phyloP scores from a whole-genome alignment of 2,797 vertebrate species.

The Limosa lapponica region DNA sequence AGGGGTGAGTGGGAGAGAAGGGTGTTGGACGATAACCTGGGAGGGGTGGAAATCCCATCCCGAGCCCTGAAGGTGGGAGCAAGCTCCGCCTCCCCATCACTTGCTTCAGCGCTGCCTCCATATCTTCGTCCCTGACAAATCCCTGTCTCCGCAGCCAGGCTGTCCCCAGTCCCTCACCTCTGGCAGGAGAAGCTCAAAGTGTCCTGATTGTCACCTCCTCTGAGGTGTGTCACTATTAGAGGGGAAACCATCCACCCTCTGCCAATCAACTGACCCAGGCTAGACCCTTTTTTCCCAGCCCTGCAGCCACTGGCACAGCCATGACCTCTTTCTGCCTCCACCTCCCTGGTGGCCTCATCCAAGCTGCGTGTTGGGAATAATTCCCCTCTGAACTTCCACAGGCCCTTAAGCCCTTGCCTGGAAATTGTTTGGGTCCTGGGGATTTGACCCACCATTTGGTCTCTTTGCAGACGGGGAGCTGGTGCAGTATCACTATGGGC shows the following conservation, averaged over 20 bases:
- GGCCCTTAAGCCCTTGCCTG: neutral
- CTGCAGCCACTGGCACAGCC: neutral
- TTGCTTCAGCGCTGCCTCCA: neutral
- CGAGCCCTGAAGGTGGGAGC: neutral
- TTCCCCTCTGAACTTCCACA: neutral
- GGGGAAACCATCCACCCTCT: neutral
- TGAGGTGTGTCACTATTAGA: neutral
- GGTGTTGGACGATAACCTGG: neutral
- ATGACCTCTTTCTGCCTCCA: neutral
- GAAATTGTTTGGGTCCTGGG: rapidly evolving
- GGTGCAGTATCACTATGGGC: conserved; percentile 92
- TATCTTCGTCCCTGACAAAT: neutral
- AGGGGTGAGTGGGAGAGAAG: neutral
- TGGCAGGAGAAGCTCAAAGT: neutral
- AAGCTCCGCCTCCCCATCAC: neutral
- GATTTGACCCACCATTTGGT: neutral
- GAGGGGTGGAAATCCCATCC: neutral
- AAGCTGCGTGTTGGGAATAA: neutral
- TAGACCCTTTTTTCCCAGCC: neutral
- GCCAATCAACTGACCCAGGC: rapidly evolving
- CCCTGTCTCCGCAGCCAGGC: rapidly evolving
- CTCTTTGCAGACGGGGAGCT: conserved; percentile 87
- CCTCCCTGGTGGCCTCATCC: neutral
- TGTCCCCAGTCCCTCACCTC: neutral
- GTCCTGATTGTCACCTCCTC: neutral